These are phyloP conservation scores for Epinotia brunnichana DNA, from an alignment of 2,888 invertebrate species.

Conservation along the genomic window DNA sequence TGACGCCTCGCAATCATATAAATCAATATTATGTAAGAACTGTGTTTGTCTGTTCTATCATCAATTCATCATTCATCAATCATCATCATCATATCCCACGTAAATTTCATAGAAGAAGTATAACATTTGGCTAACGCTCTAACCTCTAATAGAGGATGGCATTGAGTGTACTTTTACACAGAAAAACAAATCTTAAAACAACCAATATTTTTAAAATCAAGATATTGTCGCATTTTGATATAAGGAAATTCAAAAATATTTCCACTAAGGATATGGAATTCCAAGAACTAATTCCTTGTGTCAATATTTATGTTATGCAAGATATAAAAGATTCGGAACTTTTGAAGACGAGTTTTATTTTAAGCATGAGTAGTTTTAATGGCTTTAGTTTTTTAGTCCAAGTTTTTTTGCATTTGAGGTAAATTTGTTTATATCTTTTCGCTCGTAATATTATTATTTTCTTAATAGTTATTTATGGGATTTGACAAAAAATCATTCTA, in stretches of 20 bases:
- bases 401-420: too few relatives aligned
- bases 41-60: neutral
- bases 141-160: neutral
- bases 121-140: neutral
- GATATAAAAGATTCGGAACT: neutral
- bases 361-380: too few relatives aligned
- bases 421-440: too few relatives aligned
- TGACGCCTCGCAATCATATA: neutral
- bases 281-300: neutral
- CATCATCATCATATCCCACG: slow-evolving; percentile 24
- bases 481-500: too few relatives aligned
- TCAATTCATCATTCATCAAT: neutral
- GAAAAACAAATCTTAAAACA: neutral
- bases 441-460: too few relatives aligned
- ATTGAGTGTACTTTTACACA: neutral
- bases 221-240: neutral
- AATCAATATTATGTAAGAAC: neutral
- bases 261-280: neutral
- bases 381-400: too few relatives aligned
- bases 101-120: neutral
- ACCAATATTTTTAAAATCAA: neutral
- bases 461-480: too few relatives aligned
- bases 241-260: neutral
- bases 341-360: neutral
- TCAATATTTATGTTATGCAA: neutral